A percentile compares a stretch with the other conserved stretches of the same genome.
Conservation (phyloP, 2,888 invertebrate species). For the Odontocolon sp. region DNA sequence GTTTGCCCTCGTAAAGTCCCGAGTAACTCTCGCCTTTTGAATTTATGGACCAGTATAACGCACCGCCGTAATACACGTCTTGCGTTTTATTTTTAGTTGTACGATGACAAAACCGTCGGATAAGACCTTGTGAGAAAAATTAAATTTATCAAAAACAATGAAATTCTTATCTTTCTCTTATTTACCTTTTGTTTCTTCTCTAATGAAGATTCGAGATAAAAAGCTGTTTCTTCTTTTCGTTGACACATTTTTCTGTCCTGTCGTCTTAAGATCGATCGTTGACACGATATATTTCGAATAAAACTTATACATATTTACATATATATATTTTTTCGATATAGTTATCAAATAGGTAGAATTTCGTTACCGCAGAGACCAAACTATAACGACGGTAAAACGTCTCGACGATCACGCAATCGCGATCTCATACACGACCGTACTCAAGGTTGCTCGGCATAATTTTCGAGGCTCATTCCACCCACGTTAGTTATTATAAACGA, state of each 20-base stretch:
- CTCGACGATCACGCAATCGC: conserved; percentile 24
- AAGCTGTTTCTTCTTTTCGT: too few relatives aligned
- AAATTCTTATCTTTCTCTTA: too few relatives aligned
- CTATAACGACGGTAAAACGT: not conserved
- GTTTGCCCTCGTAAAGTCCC: conserved; percentile 8
- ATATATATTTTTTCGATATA: too few relatives aligned
- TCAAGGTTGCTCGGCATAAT: conserved; percentile 47
- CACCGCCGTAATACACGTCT: not conserved
- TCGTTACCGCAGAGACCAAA: conserved; percentile 2
- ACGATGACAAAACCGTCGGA: too few relatives aligned
- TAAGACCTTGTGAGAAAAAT: not conserved
- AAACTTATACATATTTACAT: not conserved
- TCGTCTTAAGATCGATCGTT: not conserved
- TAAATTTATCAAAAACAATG: not conserved
- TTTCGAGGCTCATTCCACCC: conserved; percentile 52
- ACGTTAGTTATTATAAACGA: conserved; percentile 17
- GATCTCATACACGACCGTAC: conserved; percentile 30
- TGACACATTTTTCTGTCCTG: too few relatives aligned
- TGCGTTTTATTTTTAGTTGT: not conserved
- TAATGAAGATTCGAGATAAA: too few relatives aligned
- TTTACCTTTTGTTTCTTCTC: too few relatives aligned
- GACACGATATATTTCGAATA: not conserved
- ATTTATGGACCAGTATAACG: conserved; percentile 14
- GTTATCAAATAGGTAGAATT: conserved; percentile 16
- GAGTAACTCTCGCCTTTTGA: conserved; percentile 16